Evolutionary conservation across 2,888 invertebrate genomes (phyloP), one percentile per base, ranked within the genome.

Genomic region (Brachyptera putata): DNA sequence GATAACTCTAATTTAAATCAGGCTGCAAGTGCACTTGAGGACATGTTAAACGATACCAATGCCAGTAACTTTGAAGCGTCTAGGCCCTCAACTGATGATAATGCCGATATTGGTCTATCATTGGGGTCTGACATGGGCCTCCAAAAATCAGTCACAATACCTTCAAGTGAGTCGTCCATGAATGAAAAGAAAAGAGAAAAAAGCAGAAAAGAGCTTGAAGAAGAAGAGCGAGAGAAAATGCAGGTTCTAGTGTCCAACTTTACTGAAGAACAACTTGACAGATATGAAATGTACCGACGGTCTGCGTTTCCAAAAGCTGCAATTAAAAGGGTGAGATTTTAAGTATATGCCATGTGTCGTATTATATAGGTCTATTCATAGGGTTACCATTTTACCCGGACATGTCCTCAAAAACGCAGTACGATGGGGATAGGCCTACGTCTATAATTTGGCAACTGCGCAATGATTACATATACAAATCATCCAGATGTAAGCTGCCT

Each of bases 281-380:
- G 98, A 67, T 99, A 99, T 79, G 99, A 99, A 79, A 97, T 98
- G 94, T 99, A 91, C 73, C 79, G 99, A 66, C 80, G 99, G 70
- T 89, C 98, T 0, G 95, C 97, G 0, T 98, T 99, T 74, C 98
- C 98, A 0, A 98, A 97, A 77, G 96, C 98, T 39, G 91, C 97
- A 1, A 95, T 99, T 1, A 96, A 95, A 77, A 82, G 96, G 67
- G 82, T 96, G 66, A 71, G 69, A 67, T 34, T 34, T 39, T 39
- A 11, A 5, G n/a, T 30, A 11, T 30, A n/a, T n/a, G n/a, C n/a
- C n/a, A n/a, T n/a, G n/a, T n/a, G n/a, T n/a, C n/a, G n/a, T n/a
- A n/a, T n/a, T n/a, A n/a, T n/a, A n/a, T n/a, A n/a, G n/a, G n/a
- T n/a, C n/a, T n/a, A n/a, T n/a, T n/a, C n/a, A n/a, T n/a, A n/a